Evolutionary conservation across 2,797 vertebrate genomes (phyloP).

Genomic region (Hoplostethus mediterraneus): DNA sequence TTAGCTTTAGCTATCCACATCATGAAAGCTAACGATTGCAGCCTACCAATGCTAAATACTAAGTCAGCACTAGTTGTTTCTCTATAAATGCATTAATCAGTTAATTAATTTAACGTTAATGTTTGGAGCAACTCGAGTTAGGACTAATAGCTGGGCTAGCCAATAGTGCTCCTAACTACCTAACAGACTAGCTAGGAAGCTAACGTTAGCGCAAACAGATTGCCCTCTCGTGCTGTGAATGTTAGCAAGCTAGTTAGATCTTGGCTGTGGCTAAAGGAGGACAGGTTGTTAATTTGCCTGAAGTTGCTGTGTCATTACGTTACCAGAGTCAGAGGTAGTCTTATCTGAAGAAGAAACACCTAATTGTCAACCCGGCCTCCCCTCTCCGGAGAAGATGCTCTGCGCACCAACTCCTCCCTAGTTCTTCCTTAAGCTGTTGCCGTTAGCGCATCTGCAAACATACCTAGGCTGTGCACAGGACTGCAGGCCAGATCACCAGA

Average conservation of each 20-base stretch:
- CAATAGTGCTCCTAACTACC: conserved; percentile 3
- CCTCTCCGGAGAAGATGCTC: conserved; percentile 32
- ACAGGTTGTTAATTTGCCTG: not conserved
- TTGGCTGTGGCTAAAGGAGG: not conserved
- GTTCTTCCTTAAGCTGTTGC: conserved; percentile 36
- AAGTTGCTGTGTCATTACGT: not conserved
- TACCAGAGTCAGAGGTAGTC: not conserved
- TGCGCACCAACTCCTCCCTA: conserved; percentile 43
- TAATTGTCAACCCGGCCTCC: conserved; percentile 9
- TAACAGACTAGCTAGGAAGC: conserved; percentile 22
- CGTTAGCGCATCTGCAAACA: conserved; percentile 25
- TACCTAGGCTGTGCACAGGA: conserved; percentile 57
- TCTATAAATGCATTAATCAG: too few relatives aligned
- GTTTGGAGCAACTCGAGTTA: not conserved
- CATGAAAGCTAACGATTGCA: not conserved
- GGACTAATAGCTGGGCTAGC: not conserved
- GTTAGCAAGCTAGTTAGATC: conserved; percentile 50
- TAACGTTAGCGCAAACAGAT: conserved; percentile 46
- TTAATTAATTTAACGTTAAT: not conserved
- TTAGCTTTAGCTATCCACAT: not conserved
- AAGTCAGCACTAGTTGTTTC: not conserved
- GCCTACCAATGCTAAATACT: not conserved
- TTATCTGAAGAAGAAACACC: not conserved
- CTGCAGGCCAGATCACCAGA: conserved; percentile 51
- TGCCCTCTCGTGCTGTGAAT: conserved; percentile 22